Percentiles rank a stretch among this genome's conserved stretches.
These are phyloP conservation scores for Prunella fulvescens DNA, from an alignment of 2,113 vertebrate genomes.

Conservation along the genomic window DNA sequence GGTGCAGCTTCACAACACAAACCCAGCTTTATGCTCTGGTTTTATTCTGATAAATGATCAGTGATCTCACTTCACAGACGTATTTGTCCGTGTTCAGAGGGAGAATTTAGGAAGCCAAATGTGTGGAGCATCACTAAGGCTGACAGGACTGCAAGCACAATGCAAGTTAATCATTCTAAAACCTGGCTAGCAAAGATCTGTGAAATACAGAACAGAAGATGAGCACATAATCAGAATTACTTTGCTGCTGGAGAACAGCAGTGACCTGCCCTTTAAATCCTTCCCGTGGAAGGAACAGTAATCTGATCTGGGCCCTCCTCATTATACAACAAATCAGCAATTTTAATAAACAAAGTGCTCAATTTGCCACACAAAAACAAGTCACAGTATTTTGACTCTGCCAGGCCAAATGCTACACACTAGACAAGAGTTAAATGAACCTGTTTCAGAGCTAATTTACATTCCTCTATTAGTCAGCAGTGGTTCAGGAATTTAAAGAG, in stretches of 20 bases:
- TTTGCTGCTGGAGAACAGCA: not conserved
- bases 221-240: not conserved
- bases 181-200: not conserved
- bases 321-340: not conserved
- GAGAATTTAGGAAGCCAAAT: not conserved
- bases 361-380: conserved; percentile 7
- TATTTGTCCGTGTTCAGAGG: not conserved
- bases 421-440: conserved; percentile 31
- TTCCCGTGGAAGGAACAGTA: not conserved
- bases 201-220: not conserved
- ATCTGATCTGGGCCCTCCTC: not conserved
- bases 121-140: not conserved
- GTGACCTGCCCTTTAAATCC: conserved; percentile 6
- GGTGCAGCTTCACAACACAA: not conserved
- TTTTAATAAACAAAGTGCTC: conserved; percentile 34
- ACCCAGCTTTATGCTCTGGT: not conserved
- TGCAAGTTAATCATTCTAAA: not conserved
- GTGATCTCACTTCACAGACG: not conserved
- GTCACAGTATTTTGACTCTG: not conserved
- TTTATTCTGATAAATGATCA: not conserved
- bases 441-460: not conserved
- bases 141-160: not conserved
- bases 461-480: not conserved
- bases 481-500: conserved; percentile 12
- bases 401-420: conserved; percentile 14